Conservation (phyloP, 2,888 invertebrate genomes). For the Petrolisthes manimaculis region DNA sequence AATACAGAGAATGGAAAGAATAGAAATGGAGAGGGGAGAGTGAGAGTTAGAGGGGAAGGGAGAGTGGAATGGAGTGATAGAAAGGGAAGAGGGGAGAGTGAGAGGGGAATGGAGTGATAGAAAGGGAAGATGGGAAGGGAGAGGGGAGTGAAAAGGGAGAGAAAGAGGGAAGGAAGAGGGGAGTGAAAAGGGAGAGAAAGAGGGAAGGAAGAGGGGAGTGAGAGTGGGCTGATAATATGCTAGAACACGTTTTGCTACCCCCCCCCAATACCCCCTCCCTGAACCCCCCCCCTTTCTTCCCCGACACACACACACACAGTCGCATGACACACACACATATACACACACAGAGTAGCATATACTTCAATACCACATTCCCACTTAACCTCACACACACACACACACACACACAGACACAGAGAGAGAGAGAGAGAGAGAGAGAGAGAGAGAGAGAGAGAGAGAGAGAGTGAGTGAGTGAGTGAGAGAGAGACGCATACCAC, state of each 20-base stretch:
- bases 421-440: too few relatives aligned
- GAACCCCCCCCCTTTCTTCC: background rate
- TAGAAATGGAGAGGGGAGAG: background rate
- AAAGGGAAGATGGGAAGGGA: background rate
- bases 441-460: too few relatives aligned
- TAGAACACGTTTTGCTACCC: background rate
- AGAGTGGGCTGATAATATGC: background rate
- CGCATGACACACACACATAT: background rate
- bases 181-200: background rate
- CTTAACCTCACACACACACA: background rate
- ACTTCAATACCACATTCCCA: background rate
- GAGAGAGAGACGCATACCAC: background rate
- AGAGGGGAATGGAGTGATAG: background rate
- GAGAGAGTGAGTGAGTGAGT: too few relatives aligned
- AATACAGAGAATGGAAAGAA: too few relatives aligned
- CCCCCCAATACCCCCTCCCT: background rate
- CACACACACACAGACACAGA: too few relatives aligned
- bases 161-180: background rate
- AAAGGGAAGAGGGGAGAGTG: background rate
- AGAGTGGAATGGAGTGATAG: background rate
- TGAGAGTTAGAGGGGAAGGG: background rate
- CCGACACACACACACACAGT: too few relatives aligned
- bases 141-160: background rate
- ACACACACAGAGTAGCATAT: background rate
- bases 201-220: slow-evolving; percentile 2